These are phyloP conservation scores for Coelopa frigida DNA, from an alignment of 1,140 invertebrate genomes.

Conservation along the genomic window DNA sequence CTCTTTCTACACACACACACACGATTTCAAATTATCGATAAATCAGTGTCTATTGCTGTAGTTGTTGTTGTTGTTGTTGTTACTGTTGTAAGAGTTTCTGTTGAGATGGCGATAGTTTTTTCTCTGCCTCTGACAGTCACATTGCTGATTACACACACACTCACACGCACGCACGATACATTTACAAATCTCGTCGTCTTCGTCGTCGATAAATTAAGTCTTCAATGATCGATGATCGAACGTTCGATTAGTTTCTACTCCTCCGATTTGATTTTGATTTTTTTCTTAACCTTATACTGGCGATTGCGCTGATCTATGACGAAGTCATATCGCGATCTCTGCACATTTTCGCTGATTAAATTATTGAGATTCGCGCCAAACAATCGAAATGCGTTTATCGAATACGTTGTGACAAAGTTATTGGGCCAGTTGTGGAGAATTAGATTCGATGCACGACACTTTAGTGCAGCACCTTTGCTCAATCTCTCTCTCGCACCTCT, in stretches of 20 bases:
- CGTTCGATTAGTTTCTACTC: neutral
- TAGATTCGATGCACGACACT: too few relatives aligned
- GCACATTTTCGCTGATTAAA: constrained; percentile 45
- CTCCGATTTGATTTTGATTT: constrained; percentile 32
- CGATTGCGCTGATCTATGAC: constrained; percentile 44
- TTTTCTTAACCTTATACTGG: constrained; percentile 45
- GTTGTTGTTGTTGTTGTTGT: neutral
- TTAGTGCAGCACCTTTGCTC: too few relatives aligned
- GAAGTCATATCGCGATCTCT: constrained; percentile 47
- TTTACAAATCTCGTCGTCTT: too few relatives aligned
- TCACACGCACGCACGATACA: too few relatives aligned
- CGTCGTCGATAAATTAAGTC: too few relatives aligned
- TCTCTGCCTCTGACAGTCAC: constrained; percentile 3
- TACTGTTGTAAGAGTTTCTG: too few relatives aligned
- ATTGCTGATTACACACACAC: constrained; percentile 1
- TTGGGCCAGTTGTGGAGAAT: constrained; percentile 12
- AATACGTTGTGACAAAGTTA: constrained; percentile 45
- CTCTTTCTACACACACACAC: neutral
- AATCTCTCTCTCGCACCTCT: too few relatives aligned
- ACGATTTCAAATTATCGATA: neutral
- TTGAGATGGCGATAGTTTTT: too few relatives aligned
- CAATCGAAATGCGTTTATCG: constrained; percentile 38
- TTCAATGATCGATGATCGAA: too few relatives aligned
- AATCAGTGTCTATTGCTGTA: neutral
- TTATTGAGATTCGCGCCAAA: constrained; percentile 37